Base-by-base conservation (phyloP, 2,113 vertebrate species). In the Cyanoramphus novaezelandiae region DNA sequence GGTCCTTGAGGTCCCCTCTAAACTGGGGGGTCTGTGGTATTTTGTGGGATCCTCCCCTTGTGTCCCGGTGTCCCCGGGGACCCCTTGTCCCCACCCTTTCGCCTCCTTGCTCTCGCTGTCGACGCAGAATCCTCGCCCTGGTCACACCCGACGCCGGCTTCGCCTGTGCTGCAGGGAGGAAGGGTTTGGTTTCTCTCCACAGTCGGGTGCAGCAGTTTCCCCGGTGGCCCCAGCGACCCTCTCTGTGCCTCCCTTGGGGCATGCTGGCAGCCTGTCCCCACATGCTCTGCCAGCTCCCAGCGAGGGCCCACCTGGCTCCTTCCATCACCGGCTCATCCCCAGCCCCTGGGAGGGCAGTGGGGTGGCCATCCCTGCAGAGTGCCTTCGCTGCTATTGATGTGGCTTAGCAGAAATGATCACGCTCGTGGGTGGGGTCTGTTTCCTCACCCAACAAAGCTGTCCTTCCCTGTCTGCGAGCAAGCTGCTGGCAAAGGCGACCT, bases 381-480 rank as follows among this genome's bases (percentile, higher is more conserved):
- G 3, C 7, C 55, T 8, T 27, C 33, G 0, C 6, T 17, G 69
- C 89, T 47, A 0, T n/a, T 3, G 91, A 55, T 74, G 92, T 75
- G 82, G 41, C 67, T 81, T 24, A 33, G 79, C 86, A 2, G 60
- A 3, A 19, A 1, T 27, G 2, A 21, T 79, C 69, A 3, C 63
- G 37, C 41, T 67, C 9, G 50, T 92, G 94, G 95, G 95, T 95
- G 95, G 92, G 90, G 92, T 94, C 85, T 75, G 64, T 35, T 21
- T 70, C 76, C 69, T 81, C 81, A 15, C 86, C 89, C 89, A 3
- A 12, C 75, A 70, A 67, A 92, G 89, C 86, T 82, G 39, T 13
- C 55, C 50, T 75, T 63, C 29, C 47, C 71, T 41, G 41, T 5
- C 3, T 1, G 20, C 1, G 23, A 50, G 41, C 0, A 9, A 59